Percentiles rank a stretch among this genome's conserved stretches.
These are phyloP conservation scores for Lysandra coridon DNA, from an alignment of 2,888 invertebrate species.

Conservation along the genomic window DNA sequence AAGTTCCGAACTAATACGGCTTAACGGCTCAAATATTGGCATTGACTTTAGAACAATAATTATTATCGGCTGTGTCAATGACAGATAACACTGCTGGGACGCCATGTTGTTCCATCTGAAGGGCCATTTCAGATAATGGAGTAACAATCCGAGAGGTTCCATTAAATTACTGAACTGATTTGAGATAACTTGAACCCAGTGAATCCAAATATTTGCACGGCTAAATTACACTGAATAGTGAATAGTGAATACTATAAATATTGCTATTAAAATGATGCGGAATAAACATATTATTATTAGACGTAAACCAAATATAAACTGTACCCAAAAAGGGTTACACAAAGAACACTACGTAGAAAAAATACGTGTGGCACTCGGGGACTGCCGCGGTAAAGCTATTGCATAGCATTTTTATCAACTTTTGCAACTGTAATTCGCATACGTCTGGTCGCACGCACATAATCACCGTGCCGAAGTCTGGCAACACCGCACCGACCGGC, in stretches of 20 bases:
- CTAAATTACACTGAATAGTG: background rate
- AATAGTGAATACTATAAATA: background rate
- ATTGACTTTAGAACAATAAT: constrained; percentile 25
- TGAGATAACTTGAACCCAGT: constrained; percentile 10
- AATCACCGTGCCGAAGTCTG: too few species aligned
- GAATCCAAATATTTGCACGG: constrained; percentile 25
- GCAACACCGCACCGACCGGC: too few species aligned
- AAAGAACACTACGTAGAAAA: too few species aligned
- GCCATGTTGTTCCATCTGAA: constrained; percentile 26
- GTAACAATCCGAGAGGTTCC: constrained; percentile 22
- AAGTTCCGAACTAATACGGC: background rate
- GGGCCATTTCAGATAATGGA: constrained; percentile 27
- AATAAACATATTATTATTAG: too few species aligned
- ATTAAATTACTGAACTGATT: constrained; percentile 24
- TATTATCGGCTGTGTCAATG: constrained; percentile 28
- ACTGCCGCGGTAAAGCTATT: too few species aligned
- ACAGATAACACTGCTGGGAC: constrained; percentile 23
- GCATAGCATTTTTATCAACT: too few species aligned
- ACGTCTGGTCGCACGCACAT: too few species aligned
- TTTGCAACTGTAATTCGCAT: too few species aligned
- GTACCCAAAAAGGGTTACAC: too few species aligned
- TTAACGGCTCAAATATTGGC: constrained; percentile 12
- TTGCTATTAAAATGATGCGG: background rate
- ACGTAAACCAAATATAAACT: too few species aligned
- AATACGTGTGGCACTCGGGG: too few species aligned